Conservation (phyloP, 2,797 vertebrate genomes). For the Geotrypetes seraphini region DNA sequence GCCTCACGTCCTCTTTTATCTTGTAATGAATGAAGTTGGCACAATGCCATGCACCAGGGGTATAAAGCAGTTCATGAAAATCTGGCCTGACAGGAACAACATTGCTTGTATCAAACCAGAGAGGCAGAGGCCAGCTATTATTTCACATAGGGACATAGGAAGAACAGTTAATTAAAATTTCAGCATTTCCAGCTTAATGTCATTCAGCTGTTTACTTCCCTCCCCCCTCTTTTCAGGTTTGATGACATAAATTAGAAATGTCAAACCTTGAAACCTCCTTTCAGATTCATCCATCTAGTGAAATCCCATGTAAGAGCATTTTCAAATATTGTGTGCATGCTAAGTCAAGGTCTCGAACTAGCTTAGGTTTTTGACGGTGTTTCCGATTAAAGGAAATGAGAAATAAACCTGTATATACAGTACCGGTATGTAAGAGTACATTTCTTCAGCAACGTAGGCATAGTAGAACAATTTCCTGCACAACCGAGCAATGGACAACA, state of each 20-base stretch:
- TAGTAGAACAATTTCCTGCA: too few species aligned
- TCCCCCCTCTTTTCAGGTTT: too few species aligned
- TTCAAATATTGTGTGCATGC: too few species aligned
- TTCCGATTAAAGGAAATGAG: neutral
- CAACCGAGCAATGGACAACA: too few species aligned
- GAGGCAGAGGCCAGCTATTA: neutral
- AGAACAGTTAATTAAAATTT: neutral
- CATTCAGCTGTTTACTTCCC: neutral
- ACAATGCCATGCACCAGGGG: neutral
- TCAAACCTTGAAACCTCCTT: too few species aligned
- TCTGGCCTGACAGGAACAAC: conserved; percentile 37
- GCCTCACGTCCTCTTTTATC: conserved; percentile 54
- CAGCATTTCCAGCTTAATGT: neutral
- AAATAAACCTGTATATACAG: too few species aligned
- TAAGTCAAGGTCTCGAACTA: neutral
- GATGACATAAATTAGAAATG: neutral
- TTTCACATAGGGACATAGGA: neutral
- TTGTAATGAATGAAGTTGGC: conserved; percentile 33
- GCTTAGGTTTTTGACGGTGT: too few species aligned
- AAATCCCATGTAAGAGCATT: too few species aligned
- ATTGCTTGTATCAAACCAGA: neutral
- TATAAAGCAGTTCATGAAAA: conserved; percentile 52
- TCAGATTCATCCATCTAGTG: too few species aligned
- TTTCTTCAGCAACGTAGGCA: too few species aligned
- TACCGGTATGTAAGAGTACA: too few species aligned